phyloP scores from a whole-genome alignment of 2,113 vertebrate species.

The Bufo bufo region DNA sequence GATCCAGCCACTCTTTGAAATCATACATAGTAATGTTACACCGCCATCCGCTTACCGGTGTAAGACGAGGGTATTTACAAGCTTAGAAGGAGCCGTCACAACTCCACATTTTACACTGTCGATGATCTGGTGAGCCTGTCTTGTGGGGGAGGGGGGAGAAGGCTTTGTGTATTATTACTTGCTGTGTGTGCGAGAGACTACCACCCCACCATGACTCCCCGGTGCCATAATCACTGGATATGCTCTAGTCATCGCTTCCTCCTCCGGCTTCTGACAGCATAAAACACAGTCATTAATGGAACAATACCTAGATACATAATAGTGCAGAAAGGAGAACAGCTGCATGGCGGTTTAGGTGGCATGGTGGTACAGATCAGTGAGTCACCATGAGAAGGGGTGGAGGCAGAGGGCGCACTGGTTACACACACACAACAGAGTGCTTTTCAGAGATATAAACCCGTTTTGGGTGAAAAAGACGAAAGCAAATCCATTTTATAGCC shows the following conservation, averaged over 20 bases:
- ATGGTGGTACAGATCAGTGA: background rate
- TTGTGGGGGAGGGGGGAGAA: background rate
- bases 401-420: background rate
- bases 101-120: background rate
- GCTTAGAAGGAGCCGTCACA: background rate
- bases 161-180: background rate
- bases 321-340: background rate
- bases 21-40: background rate
- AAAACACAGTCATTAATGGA: slow-evolving; percentile 33
- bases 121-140: background rate
- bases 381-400: background rate
- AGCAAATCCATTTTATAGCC: background rate
- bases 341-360: background rate
- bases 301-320: slow-evolving; percentile 26
- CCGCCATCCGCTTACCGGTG: too few species aligned
- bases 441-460: background rate
- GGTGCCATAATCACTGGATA: slow-evolving; percentile 12
- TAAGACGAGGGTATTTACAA: too few species aligned
- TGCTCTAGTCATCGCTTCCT: background rate
- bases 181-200: slow-evolving; percentile 1
- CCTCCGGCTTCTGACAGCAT: background rate
- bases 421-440: too few species aligned
- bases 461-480: background rate
- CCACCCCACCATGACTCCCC: slow-evolving; percentile 1
- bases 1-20: background rate